A percentile compares a stretch with the other conserved stretches of the same genome.
These are phyloP conservation scores for Tethea ocularis DNA, from an alignment of 2,888 invertebrate genomes.

Conservation along the genomic window DNA sequence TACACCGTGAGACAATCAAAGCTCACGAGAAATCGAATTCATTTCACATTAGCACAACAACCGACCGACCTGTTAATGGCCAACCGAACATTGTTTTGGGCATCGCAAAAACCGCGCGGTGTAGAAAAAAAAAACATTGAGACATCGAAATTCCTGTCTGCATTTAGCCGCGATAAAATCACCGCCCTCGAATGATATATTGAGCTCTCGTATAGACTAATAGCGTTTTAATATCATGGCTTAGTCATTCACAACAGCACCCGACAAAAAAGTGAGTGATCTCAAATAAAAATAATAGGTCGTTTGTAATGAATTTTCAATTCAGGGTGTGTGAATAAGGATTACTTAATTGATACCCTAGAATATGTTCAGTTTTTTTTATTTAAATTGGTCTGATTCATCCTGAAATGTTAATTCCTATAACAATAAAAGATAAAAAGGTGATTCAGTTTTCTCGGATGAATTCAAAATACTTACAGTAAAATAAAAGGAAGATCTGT, in stretches of 20 bases:
- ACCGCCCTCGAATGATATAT: conserved; percentile 76
- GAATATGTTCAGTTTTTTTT: not conserved
- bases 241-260: conserved; percentile 62
- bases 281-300: conserved; percentile 10
- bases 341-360: conserved; percentile 5
- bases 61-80: conserved; percentile 56
- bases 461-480: too few species aligned
- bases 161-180: conserved; percentile 77
- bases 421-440: not conserved
- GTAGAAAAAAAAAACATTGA: conserved; percentile 61
- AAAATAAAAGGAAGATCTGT: conserved; percentile 1
- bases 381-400: conserved; percentile 1
- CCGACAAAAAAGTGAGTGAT: conserved; percentile 47
- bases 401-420: not conserved
- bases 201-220: conserved; percentile 71
- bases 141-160: conserved; percentile 73
- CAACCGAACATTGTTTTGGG: conserved; percentile 58
- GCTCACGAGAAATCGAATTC: conserved; percentile 55
- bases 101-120: conserved; percentile 49
- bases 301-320: conserved; percentile 1
- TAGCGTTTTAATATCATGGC: conserved; percentile 78
- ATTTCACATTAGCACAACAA: conserved; percentile 53
- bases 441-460: not conserved
- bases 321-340: conserved; percentile 8
- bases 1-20: conserved; percentile 55